Evolutionary conservation across 2,113 vertebrate genomes (phyloP).

Genomic region (Uria aalge): DNA sequence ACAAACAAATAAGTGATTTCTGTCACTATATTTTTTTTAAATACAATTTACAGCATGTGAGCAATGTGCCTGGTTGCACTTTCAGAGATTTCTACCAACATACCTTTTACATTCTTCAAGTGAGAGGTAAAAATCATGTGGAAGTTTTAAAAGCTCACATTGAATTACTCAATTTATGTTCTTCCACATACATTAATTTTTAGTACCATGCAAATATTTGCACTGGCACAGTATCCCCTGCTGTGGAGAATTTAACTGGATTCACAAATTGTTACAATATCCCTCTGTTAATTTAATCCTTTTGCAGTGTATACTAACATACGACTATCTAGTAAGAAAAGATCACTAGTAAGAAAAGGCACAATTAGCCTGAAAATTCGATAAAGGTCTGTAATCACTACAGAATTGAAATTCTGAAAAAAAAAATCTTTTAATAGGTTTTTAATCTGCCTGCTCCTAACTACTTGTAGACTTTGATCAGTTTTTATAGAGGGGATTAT

Average conservation of each 20-base stretch:
- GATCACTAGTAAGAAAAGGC: not conserved
- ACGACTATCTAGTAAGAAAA: not conserved
- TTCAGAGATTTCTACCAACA: not conserved
- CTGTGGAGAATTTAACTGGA: slow-evolving; percentile 8
- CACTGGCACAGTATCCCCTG: not conserved
- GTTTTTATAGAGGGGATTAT: not conserved
- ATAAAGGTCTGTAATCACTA: not conserved
- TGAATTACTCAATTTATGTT: slow-evolving; percentile 9
- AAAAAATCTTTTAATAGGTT: not conserved
- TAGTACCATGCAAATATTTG: slow-evolving; percentile 34
- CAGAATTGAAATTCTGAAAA: not conserved
- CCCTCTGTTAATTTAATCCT: not conserved
- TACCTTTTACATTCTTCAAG: not conserved
- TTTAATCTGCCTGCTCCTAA: not conserved
- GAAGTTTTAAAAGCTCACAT: not conserved
- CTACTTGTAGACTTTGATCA: not conserved
- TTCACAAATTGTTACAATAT: slow-evolving; percentile 11
- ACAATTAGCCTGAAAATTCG: not conserved
- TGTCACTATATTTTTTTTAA: not conserved
- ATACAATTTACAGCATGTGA: not conserved
- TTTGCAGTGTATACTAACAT: not conserved
- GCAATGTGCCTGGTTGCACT: not conserved
- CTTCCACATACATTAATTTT: slow-evolving; percentile 28
- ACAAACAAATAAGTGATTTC: not conserved
- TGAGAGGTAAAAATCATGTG: not conserved